Evolutionary conservation across 2,888 invertebrate species (phyloP).

Genomic region (Chalcosyrphus nemorum): DNA sequence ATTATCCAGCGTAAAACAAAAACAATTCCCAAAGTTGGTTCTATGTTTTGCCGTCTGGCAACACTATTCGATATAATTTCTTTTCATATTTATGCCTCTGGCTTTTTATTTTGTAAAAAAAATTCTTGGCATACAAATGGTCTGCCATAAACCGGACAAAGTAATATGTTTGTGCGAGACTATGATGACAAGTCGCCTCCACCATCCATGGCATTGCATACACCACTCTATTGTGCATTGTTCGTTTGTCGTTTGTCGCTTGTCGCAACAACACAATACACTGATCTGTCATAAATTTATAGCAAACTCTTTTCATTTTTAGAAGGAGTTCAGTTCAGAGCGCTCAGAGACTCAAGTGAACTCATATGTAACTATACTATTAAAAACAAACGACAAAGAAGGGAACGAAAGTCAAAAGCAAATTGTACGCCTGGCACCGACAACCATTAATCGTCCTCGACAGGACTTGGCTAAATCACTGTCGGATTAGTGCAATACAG

Average conservation of each 20-base stretch:
- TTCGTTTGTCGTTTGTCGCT: no score
- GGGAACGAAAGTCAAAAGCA: constrained; percentile 23
- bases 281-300: constrained; percentile 66
- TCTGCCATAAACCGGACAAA: constrained; percentile 22
- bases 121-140: constrained; percentile 53
- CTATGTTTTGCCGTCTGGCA: neutral
- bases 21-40: no score
- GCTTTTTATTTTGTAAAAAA: no score
- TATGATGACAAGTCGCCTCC: constrained; percentile 57
- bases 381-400: constrained; percentile 5
- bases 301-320: neutral
- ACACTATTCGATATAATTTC: no score
- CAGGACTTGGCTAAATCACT: constrained; percentile 72
- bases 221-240: constrained; percentile 18
- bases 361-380: neutral
- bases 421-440: constrained; percentile 10
- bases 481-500: constrained; percentile 57
- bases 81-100: no score
- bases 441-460: constrained; percentile 69
- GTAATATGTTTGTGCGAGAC: constrained; percentile 40
- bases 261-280: constrained; percentile 29
- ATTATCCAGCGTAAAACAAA: no score
- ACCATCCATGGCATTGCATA: constrained; percentile 10
- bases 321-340: neutral
- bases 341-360: constrained; percentile 9